phyloP scores from a whole-genome alignment of 30 jellyfish, hydroid and myxozoan species.

The Hydractinia symbiolongicarpus region DNA sequence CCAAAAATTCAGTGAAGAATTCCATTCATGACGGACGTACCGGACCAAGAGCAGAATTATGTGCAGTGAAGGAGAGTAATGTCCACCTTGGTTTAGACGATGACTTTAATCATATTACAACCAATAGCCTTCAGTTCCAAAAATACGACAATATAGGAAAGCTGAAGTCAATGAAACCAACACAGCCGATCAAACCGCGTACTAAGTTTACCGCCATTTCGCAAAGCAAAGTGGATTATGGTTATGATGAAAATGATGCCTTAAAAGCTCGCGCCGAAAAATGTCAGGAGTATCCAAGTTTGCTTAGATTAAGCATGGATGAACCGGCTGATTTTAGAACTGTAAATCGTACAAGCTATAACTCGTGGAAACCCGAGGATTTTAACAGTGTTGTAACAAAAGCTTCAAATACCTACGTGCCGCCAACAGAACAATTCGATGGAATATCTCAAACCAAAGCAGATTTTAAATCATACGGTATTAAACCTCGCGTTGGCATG shows the following conservation, averaged over 20 bases:
- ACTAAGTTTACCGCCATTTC: slow-evolving; percentile 56
- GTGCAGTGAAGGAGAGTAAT: slow-evolving; percentile 43
- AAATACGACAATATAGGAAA: slow-evolving; percentile 9
- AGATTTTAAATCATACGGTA: slow-evolving; percentile 44
- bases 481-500: slow-evolving; percentile 27
- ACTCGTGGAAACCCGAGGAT: slow-evolving; percentile 39
- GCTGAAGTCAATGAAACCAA: slow-evolving; percentile 31
- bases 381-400: slow-evolving; percentile 6
- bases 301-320: slow-evolving; percentile 43
- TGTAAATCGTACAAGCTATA: slow-evolving; percentile 31
- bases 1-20: slow-evolving; percentile 47
- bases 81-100: slow-evolving; percentile 53
- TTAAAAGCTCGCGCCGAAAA: slow-evolving; percentile 41
- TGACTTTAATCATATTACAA: slow-evolving; percentile 46
- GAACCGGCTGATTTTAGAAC: slow-evolving; percentile 45
- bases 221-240: slow-evolving; percentile 57
- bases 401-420: slow-evolving; percentile 37
- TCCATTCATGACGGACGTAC: slow-evolving; percentile 49
- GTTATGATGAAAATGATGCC: slow-evolving; percentile 43
- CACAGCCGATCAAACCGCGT: slow-evolving; percentile 30
- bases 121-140: slow-evolving; percentile 35
- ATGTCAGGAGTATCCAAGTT: slow-evolving; percentile 55
- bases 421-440: slow-evolving; percentile 58
- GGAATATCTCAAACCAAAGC: slow-evolving; percentile 49
- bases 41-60: slow-evolving; percentile 38